Base-by-base conservation (phyloP, 2,113 vertebrate genomes). In the Odontesthes bonariensis region DNA sequence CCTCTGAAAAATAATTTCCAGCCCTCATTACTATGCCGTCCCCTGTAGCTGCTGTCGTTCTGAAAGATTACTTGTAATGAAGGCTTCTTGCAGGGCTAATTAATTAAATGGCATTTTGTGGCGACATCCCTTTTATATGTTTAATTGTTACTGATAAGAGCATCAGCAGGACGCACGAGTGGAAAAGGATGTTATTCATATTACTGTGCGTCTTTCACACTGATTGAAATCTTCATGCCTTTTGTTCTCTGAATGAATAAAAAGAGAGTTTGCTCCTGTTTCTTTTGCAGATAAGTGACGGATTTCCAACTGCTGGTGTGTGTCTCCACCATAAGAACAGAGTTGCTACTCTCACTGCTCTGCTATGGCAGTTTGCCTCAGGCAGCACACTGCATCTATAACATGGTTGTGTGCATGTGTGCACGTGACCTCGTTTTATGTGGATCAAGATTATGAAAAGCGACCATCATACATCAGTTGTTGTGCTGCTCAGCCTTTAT, bases 101-200 rank as follows among this genome's bases (percentile, higher is more conserved):
- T 83, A 83, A 84, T 89, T 72, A 71, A 88, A 79, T 53, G 58
- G 65, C 73, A 68, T 77, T 88, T 85, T 87, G 75, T 72, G 31
- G 51, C 17, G 17, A 58, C 62, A 1, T 82, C 47, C 54, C 73
- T 81, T 77, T 88, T 74, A 83, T 88, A 86, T 22, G n/a, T 68
- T 78, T 85, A 87, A 90, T 84, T 92, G 78, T 74, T 83, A 63
- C 64, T 81, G 86, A 90, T 89, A 89, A 90, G 82, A 87, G 49
- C 33, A 23, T 75, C 62, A 72, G 79, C 54, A 73, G 66, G 67
- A 71, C 8, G 61, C 63, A 52, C 47, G 61, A 72, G 74, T 68
- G 31, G 69, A 70, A 71, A 58, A 0, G 4, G 10, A 64, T 57
- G 75, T 55, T 69, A 40, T 55, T 75, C 67, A 73, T 74, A 13